Percentiles rank a stretch among this genome's conserved stretches.
Evolutionary conservation across 30 jellyfish, hydroid and myxozoan genomes (phyloP).

Genomic region (Turritopsis dohrnii): DNA sequence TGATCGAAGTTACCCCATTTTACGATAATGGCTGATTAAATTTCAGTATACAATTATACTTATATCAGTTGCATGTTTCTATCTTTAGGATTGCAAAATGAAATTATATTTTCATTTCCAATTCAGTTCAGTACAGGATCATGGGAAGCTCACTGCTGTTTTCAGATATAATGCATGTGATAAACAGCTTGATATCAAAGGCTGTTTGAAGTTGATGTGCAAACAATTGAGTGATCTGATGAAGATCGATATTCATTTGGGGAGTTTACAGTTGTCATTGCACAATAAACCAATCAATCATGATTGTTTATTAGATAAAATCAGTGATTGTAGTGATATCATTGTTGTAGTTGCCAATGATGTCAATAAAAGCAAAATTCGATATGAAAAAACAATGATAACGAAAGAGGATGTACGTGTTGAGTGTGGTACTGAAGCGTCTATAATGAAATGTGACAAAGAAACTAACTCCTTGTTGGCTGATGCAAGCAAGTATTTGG

Average conservation of each 20-base stretch:
- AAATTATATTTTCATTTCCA: slow-evolving; percentile 18
- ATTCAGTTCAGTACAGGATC: not conserved
- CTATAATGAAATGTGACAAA: not conserved
- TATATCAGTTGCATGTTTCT: not conserved
- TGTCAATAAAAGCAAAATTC: slow-evolving; percentile 3
- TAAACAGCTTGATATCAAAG: slow-evolving; percentile 10
- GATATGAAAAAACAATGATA: slow-evolving; percentile 15
- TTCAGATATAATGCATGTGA: not conserved
- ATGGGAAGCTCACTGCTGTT: slow-evolving; percentile 4
- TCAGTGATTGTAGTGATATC: slow-evolving; percentile 14
- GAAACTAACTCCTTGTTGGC: not conserved
- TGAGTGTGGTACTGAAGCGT: not conserved
- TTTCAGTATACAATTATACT: no score
- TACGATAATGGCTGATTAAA: no score
- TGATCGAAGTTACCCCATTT: no score
- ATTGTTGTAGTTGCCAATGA: not conserved
- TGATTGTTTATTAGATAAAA: not conserved
- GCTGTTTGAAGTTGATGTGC: slow-evolving; percentile 4
- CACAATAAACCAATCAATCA: not conserved
- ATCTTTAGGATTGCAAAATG: not conserved
- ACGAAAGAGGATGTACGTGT: not conserved
- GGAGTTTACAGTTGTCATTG: not conserved
- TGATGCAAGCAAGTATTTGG: not conserved
- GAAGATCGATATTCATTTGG: not conserved
- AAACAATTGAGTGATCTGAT: not conserved